phyloP scores from a whole-genome alignment of 2,888 invertebrate genomes.

The Bellardia bayeri region DNA sequence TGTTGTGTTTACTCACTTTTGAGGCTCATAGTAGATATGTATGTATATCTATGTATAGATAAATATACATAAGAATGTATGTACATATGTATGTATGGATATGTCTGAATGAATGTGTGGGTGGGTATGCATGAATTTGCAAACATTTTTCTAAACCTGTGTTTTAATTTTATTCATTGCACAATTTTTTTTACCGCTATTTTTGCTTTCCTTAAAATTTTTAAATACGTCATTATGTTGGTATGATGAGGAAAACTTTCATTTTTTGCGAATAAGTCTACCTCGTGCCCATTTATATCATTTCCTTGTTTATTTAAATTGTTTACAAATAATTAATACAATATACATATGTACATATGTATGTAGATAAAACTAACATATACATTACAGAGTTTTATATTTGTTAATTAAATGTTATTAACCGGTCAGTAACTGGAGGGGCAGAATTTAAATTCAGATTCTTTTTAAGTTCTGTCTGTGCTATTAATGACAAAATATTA shows the following conservation, averaged over 20 bases:
- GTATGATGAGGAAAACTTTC: slow-evolving; percentile 33
- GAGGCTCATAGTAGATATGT: too few relatives aligned
- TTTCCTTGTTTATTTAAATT: slow-evolving; percentile 65
- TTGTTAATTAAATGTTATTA: background rate
- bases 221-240: slow-evolving; percentile 38
- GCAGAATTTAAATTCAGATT: background rate
- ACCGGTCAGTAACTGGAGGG: background rate
- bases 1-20: too few relatives aligned
- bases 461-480: too few relatives aligned
- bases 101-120: background rate
- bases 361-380: background rate
- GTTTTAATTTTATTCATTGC: slow-evolving; percentile 10
- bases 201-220: background rate
- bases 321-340: slow-evolving; percentile 22
- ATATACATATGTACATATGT: too few relatives aligned
- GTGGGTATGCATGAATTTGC: slow-evolving; percentile 20
- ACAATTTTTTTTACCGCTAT: slow-evolving; percentile 14
- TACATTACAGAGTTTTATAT: background rate
- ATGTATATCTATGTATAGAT: too few relatives aligned
- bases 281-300: slow-evolving; percentile 57
- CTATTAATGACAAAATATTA: too few relatives aligned
- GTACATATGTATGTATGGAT: too few relatives aligned
- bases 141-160: slow-evolving; percentile 32
- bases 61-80: too few relatives aligned
- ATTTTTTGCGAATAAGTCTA: slow-evolving; percentile 45